Percentiles rank a stretch among this genome's conserved stretches.
Conservation (phyloP, 2,888 invertebrate genomes). For the Teinopalpus imperialis region DNA sequence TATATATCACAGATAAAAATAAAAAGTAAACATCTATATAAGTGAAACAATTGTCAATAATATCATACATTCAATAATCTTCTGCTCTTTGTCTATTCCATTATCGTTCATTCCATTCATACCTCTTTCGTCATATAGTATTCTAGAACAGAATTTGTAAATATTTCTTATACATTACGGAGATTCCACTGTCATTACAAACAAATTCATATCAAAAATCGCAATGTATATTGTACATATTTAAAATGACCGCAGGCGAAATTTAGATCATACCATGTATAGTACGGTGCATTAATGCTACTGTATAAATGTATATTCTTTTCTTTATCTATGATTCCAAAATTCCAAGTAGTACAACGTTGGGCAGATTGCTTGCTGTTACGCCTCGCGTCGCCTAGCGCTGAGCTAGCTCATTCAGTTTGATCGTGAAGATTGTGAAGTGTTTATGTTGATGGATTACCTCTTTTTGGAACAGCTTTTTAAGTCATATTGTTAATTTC, state of each 20-base stretch:
- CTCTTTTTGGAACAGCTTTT: constrained; percentile 26
- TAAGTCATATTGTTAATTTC: constrained; percentile 22
- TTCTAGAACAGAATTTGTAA: background rate
- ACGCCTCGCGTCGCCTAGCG: constrained; percentile 35
- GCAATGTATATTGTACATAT: too few species aligned
- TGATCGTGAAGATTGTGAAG: constrained; percentile 44
- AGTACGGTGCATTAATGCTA: background rate
- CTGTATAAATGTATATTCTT: background rate
- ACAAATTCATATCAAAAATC: background rate
- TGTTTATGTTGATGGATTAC: constrained; percentile 45
- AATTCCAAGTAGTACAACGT: constrained; percentile 13
- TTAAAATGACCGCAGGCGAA: too few species aligned
- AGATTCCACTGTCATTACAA: background rate
- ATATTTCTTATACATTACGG: constrained; percentile 6
- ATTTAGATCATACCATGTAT: too few species aligned
- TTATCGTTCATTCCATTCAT: background rate
- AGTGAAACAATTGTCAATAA: background rate
- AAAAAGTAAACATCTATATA: too few species aligned
- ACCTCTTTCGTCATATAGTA: background rate
- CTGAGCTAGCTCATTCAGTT: constrained; percentile 40
- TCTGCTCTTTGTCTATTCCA: constrained; percentile 16
- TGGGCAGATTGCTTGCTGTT: constrained; percentile 21
- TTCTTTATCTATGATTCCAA: constrained; percentile 21
- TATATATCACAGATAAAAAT: too few species aligned
- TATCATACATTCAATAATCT: constrained; percentile 11